Evolutionary conservation across 2,797 vertebrate species (phyloP).

Genomic region (Schizothorax lantsangensis): DNA sequence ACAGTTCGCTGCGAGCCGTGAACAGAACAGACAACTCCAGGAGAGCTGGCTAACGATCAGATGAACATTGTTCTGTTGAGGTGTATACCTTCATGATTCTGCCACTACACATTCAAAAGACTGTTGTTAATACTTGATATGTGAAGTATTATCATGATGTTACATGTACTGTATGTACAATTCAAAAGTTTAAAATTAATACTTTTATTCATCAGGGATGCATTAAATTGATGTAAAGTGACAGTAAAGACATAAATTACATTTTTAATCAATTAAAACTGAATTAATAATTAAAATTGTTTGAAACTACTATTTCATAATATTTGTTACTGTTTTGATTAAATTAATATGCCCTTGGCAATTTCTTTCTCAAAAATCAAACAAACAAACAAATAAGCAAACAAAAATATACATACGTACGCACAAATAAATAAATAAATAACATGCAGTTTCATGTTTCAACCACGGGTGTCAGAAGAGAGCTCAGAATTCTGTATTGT

Average conservation of each 20-base stretch:
- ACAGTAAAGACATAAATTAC: too few species aligned
- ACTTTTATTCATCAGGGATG: not conserved
- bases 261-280: not conserved
- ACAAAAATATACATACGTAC: too few species aligned
- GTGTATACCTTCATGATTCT: not conserved
- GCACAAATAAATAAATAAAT: too few species aligned
- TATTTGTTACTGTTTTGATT: not conserved
- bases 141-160: too few species aligned
- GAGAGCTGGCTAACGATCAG: slow-evolving; percentile 53
- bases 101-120: not conserved
- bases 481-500: not conserved
- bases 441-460: not conserved
- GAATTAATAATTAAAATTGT: too few species aligned
- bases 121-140: not conserved
- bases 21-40: slow-evolving; percentile 41
- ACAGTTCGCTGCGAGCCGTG: not conserved
- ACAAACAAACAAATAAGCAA: too few species aligned
- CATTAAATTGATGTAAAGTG: not conserved
- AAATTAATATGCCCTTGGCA: too few species aligned
- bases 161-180: too few species aligned
- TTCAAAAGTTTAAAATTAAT: not conserved
- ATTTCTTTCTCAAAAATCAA: not conserved
- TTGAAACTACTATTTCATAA: too few species aligned
- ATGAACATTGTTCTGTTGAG: not conserved
- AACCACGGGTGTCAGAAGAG: not conserved